Conservation (phyloP, 2,888 invertebrate genomes). For the Agapostemon virescens region DNA sequence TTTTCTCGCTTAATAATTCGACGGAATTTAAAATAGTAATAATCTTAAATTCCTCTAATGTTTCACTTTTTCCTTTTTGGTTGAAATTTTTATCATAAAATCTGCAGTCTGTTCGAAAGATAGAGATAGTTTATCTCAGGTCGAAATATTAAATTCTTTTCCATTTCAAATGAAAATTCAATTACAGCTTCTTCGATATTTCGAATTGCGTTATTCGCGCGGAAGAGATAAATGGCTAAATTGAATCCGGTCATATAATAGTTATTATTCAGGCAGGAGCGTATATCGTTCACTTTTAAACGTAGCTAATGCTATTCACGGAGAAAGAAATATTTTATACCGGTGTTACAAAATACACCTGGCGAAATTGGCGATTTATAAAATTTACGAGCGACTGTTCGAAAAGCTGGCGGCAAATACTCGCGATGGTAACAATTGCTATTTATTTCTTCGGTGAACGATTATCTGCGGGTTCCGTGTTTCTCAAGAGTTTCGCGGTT, state of each 20-base stretch:
- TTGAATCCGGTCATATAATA: not conserved
- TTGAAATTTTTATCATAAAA: no score
- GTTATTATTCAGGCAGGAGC: not conserved
- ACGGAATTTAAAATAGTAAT: no score
- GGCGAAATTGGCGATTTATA: not conserved
- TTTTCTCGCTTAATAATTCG: no score
- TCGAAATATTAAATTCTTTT: not conserved
- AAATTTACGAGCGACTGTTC: not conserved
- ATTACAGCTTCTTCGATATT: no score
- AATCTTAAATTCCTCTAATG: no score
- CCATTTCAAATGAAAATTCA: not conserved
- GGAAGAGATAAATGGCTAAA: not conserved
- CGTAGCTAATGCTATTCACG: not conserved
- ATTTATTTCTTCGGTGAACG: not conserved
- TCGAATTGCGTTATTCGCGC: no score
- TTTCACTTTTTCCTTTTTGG: no score
- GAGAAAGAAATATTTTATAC: not conserved
- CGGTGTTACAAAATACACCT: not conserved
- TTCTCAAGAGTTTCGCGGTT: constrained; percentile 44
- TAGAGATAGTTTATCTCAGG: not conserved
- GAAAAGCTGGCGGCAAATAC: not conserved
- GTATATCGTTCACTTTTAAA: not conserved
- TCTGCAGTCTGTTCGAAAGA: no score
- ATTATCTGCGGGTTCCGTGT: constrained; percentile 26
- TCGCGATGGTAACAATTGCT: not conserved